Percentiles rank a stretch among this genome's conserved stretches.
These are phyloP conservation scores for Microctonus brassicae DNA, from an alignment of 2,888 invertebrate species.

Conservation along the genomic window DNA sequence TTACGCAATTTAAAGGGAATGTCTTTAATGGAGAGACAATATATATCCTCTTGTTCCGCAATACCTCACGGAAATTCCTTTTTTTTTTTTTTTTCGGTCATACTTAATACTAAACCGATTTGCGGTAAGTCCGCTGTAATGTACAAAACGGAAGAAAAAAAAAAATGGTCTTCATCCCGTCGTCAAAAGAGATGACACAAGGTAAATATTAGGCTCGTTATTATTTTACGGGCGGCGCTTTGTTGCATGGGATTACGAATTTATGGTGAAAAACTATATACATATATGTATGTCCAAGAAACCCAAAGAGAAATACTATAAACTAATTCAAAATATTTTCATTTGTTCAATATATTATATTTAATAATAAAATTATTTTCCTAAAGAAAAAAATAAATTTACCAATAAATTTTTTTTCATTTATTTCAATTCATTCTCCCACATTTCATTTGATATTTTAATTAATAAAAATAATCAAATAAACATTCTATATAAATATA, in stretches of 20 bases:
- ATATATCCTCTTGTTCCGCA: neutral
- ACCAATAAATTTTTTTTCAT: no score
- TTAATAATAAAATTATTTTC: neutral
- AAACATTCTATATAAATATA: no score
- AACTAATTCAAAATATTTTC: no score
- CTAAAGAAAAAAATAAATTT: no score
- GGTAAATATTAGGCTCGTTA: slow-evolving; percentile 60
- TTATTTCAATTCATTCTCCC: no score
- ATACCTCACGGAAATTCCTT: neutral
- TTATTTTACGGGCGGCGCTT: slow-evolving; percentile 57
- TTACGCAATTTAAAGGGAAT: neutral
- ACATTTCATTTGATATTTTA: no score
- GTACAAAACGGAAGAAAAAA: slow-evolving; percentile 11
- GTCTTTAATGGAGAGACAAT: slow-evolving; percentile 6
- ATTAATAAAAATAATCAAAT: no score
- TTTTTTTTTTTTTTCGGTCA: neutral
- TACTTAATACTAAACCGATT: neutral
- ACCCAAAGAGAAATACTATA: neutral
- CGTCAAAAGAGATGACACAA: slow-evolving; percentile 44
- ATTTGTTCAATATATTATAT: neutral
- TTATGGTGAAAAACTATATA: slow-evolving; percentile 37
- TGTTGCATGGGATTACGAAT: slow-evolving; percentile 51
- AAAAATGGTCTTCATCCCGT: slow-evolving; percentile 24
- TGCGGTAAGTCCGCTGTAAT: neutral
- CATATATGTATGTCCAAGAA: neutral